These are phyloP conservation scores for Morone chrysops DNA, from an alignment of 2,113 vertebrate species.

Conservation along the genomic window DNA sequence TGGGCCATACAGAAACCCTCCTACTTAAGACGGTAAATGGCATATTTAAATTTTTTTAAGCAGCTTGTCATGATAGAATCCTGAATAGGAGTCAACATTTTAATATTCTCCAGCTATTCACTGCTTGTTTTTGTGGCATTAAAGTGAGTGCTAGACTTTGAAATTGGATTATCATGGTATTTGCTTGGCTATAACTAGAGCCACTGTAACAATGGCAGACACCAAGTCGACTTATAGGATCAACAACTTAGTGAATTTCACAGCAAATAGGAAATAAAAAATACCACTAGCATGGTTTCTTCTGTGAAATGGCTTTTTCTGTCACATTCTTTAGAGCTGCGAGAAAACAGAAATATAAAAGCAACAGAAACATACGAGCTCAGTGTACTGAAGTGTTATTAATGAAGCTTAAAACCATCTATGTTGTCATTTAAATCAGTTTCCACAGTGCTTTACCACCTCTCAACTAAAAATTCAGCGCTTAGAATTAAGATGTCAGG, in stretches of 20 bases:
- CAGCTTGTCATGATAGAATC: neutral
- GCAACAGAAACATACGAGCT: neutral
- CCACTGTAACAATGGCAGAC: slow-evolving; percentile 29
- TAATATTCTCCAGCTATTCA: slow-evolving; percentile 17
- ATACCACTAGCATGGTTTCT: neutral
- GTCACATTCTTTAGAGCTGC: neutral
- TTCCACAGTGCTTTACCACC: neutral
- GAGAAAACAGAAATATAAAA: neutral
- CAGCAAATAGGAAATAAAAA: slow-evolving; percentile 30
- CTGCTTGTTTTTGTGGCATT: slow-evolving; percentile 34
- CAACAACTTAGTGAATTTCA: slow-evolving; percentile 47
- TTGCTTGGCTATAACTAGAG: slow-evolving; percentile 40
- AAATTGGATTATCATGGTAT: slow-evolving; percentile 58
- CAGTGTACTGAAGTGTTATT: neutral
- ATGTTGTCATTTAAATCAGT: neutral
- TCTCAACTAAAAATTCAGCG: neutral
- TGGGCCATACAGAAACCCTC: neutral
- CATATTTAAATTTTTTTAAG: neutral
- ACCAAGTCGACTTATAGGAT: slow-evolving; percentile 55
- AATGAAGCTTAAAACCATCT: neutral
- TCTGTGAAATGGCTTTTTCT: neutral
- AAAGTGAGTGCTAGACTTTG: slow-evolving; percentile 20
- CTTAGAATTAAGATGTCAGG: neutral
- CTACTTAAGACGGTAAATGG: neutral
- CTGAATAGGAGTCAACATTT: neutral